A percentile compares a stretch with the other conserved stretches of the same genome.
Evolutionary conservation across 2,888 invertebrate genomes (phyloP).

Genomic region (Hermaeophaga mercurialis): DNA sequence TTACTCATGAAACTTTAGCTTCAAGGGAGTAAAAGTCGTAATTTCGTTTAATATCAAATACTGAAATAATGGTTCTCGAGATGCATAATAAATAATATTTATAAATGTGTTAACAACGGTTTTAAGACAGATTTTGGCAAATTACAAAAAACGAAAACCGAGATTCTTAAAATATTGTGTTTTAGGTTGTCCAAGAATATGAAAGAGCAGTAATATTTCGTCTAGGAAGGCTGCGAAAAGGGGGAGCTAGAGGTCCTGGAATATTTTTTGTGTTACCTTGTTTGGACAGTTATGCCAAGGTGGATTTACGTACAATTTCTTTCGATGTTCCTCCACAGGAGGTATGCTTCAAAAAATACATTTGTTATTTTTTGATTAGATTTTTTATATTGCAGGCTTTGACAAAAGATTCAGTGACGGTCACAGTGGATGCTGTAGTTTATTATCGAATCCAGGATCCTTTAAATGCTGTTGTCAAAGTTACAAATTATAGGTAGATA

Average conservation of each 20-base stretch:
- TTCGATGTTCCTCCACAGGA: constrained; percentile 98
- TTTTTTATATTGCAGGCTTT: constrained; percentile 65
- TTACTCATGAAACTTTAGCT: too few relatives aligned
- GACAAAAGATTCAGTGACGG: constrained; percentile 93
- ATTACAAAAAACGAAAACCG: too few relatives aligned
- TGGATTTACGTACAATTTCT: constrained; percentile 90
- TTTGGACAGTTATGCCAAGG: constrained; percentile 89
- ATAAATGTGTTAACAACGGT: too few relatives aligned
- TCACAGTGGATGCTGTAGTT: constrained; percentile 90
- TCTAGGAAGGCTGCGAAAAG: constrained; percentile 75
- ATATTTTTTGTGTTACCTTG: constrained; percentile 94
- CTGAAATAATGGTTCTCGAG: too few relatives aligned
- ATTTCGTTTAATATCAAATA: too few relatives aligned
- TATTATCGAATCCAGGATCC: constrained; percentile 84
- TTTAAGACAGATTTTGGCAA: too few relatives aligned
- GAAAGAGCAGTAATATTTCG: constrained; percentile 90
- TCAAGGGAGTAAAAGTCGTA: too few relatives aligned
- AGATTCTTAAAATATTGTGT: constrained; percentile 16
- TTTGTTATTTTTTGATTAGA: not conserved
- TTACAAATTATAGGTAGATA: constrained; percentile 75
- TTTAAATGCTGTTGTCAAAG: constrained; percentile 74
- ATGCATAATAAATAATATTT: too few relatives aligned
- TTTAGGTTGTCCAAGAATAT: constrained; percentile 81
- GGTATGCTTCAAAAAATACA: too few relatives aligned
- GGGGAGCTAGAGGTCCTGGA: constrained; percentile 84